Percentiles rank a stretch among this genome's conserved stretches.
Evolutionary conservation across 2,113 vertebrate genomes (phyloP).

Genomic region (Aix galericulata): DNA sequence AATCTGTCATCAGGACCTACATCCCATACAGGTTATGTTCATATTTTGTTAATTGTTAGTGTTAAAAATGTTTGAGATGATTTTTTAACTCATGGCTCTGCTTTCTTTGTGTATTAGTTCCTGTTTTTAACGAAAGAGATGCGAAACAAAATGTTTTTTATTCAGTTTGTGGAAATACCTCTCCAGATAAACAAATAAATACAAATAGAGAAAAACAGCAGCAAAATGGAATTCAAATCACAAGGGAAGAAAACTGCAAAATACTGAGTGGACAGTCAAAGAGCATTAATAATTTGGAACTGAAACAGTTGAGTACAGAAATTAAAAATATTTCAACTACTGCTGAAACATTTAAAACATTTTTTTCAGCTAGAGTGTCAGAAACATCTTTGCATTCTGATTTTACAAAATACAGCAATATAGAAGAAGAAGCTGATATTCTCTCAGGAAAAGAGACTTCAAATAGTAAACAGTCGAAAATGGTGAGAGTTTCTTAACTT

Average conservation of each 20-base stretch:
- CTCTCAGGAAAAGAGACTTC: constrained; percentile 17
- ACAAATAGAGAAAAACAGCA: not conserved
- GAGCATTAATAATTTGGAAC: not conserved
- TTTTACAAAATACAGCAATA: constrained; percentile 23
- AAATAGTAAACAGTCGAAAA: constrained; percentile 33
- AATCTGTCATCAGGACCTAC: not conserved
- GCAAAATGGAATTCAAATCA: not conserved
- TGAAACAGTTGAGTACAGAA: constrained; percentile 9
- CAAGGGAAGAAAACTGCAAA: not conserved
- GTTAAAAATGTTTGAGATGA: not conserved
- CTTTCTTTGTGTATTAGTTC: not conserved
- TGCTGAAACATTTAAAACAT: constrained; percentile 60
- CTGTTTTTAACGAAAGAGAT: not conserved
- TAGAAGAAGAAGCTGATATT: constrained; percentile 6
- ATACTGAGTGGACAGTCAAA: not conserved
- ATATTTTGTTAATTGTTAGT: not conserved
- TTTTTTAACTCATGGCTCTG: not conserved
- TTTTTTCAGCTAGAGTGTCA: constrained; percentile 49
- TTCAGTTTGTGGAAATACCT: constrained; percentile 48
- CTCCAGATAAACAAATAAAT: not conserved
- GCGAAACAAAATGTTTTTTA: constrained; percentile 41
- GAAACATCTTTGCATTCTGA: constrained; percentile 54
- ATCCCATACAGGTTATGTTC: constrained; percentile 61
- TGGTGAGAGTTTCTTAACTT: constrained; percentile 23
- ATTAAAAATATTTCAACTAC: not conserved